These are phyloP conservation scores for Meandrusa payeni DNA, from an alignment of 2,888 invertebrate genomes.

Conservation along the genomic window DNA sequence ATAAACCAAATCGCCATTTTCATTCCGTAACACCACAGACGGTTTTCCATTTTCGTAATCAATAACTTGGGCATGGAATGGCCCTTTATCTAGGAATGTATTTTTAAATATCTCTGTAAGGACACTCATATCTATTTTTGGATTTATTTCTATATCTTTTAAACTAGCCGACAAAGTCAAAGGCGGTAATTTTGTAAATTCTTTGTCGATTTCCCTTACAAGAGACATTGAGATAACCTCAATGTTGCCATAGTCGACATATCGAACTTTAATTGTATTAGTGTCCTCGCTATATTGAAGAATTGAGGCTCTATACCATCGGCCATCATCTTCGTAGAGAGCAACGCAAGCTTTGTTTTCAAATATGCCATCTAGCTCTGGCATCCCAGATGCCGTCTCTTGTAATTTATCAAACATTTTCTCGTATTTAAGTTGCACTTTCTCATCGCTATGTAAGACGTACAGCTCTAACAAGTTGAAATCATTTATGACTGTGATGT, in stretches of 20 bases:
- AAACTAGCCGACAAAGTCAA: slow-evolving; percentile 73
- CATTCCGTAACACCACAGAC: slow-evolving; percentile 53
- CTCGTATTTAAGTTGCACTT: slow-evolving; percentile 61
- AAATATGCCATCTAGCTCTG: slow-evolving; percentile 61
- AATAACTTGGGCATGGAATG: slow-evolving; percentile 54
- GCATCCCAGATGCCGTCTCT: slow-evolving; percentile 53
- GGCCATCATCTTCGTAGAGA: slow-evolving; percentile 79
- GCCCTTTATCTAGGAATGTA: slow-evolving; percentile 53
- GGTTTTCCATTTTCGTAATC: slow-evolving; percentile 37
- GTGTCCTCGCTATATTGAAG: slow-evolving; percentile 64
- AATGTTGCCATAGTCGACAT: slow-evolving; percentile 88
- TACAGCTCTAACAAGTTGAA: slow-evolving; percentile 50
- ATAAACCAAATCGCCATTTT: slow-evolving; percentile 46
- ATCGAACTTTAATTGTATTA: slow-evolving; percentile 81
- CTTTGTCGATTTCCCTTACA: slow-evolving; percentile 69
- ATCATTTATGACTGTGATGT: slow-evolving; percentile 53
- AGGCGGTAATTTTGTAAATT: slow-evolving; percentile 75
- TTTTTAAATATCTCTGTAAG: slow-evolving; percentile 48
- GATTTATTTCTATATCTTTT: slow-evolving; percentile 52
- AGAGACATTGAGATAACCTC: slow-evolving; percentile 70
- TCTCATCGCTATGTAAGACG: slow-evolving; percentile 60
- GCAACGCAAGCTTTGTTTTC: slow-evolving; percentile 83
- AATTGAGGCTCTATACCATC: slow-evolving; percentile 88
- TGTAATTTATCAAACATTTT: slow-evolving; percentile 75
- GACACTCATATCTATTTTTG: slow-evolving; percentile 45